A percentile compares a stretch with the other conserved stretches of the same genome.
These are phyloP conservation scores for Anniella stebbinsi DNA, from an alignment of 2,797 vertebrate genomes.

Conservation along the genomic window DNA sequence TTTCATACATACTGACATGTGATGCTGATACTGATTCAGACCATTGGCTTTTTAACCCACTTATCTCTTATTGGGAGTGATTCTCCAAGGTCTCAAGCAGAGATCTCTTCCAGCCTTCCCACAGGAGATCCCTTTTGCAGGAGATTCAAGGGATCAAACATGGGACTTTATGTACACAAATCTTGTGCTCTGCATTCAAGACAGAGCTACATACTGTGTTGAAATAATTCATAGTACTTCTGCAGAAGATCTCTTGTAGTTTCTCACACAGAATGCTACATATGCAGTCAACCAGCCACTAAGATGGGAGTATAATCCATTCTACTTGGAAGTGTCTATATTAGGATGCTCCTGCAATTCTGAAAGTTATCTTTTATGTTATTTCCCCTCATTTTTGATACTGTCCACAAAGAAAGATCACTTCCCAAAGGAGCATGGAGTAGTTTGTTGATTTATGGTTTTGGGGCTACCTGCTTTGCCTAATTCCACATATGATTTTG, in stretches of 20 bases:
- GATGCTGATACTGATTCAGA: not conserved
- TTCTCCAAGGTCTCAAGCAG: not conserved
- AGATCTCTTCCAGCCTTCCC: not conserved
- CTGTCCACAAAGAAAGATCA: not conserved
- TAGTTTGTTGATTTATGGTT: not conserved
- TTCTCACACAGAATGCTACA: slow-evolving; percentile 38
- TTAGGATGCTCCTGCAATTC: not conserved
- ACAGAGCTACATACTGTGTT: slow-evolving; percentile 30
- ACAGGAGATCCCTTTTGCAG: not conserved
- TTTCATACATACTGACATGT: not conserved
- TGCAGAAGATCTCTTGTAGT: slow-evolving; percentile 43
- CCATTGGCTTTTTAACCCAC: not conserved
- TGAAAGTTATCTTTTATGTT: not conserved
- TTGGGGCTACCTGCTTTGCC: not conserved
- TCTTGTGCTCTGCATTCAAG: slow-evolving; percentile 36
- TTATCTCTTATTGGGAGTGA: not conserved
- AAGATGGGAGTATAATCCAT: not conserved
- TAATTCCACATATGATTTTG: slow-evolving; percentile 28
- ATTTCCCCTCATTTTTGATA: not conserved
- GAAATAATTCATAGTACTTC: slow-evolving; percentile 41
- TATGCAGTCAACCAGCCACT: slow-evolving; percentile 8
- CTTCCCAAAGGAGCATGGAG: slow-evolving; percentile 11
- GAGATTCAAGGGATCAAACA: not conserved
- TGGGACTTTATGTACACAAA: not conserved
- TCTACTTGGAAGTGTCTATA: not conserved